These are phyloP conservation scores for Excalfactoria chinensis DNA, from an alignment of 2,113 vertebrate species.

Conservation along the genomic window DNA sequence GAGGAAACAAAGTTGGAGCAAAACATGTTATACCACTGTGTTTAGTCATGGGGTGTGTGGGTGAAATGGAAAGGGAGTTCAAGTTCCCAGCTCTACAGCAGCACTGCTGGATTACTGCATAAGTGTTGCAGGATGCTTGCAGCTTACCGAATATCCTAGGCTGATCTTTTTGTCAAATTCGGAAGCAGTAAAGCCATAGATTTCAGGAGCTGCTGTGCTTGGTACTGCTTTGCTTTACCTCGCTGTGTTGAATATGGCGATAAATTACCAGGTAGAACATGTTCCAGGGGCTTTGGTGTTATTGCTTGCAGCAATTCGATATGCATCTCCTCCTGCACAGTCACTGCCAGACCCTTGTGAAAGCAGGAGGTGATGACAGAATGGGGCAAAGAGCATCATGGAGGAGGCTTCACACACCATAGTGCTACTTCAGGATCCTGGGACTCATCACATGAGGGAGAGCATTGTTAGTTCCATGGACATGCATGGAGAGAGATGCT, in stretches of 20 bases:
- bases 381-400: background rate
- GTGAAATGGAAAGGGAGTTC: background rate
- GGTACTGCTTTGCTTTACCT: background rate
- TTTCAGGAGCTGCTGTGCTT: background rate
- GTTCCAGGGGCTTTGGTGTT: background rate
- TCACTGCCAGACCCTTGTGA: background rate
- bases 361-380: background rate
- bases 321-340: background rate
- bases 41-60: background rate
- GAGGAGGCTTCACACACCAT: background rate
- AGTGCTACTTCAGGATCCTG: background rate
- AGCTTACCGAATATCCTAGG: background rate
- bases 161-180: background rate
- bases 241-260: rapidly evolving
- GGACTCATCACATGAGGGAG: background rate
- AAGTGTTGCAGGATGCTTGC: background rate
- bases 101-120: background rate
- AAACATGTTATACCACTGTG: background rate
- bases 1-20: background rate
- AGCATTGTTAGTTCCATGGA: background rate
- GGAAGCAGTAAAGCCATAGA: background rate
- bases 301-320: background rate
- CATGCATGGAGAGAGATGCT: background rate
- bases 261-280: background rate
- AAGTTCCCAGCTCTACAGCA: background rate